Evolutionary conservation across 2,113 vertebrate genomes (phyloP).

Genomic region (Plotosus lineatus): DNA sequence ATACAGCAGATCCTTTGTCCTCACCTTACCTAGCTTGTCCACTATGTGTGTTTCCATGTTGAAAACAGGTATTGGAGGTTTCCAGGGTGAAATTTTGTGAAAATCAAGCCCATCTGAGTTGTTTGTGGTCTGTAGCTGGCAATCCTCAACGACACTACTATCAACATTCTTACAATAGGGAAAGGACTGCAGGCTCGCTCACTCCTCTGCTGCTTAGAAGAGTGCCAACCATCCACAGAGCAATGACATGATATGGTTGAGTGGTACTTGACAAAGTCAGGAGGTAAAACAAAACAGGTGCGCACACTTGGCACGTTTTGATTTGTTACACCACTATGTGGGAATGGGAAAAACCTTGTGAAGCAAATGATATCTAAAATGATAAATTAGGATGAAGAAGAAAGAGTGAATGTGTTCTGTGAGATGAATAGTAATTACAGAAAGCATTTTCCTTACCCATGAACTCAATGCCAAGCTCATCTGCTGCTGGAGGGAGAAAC

Average conservation of each 20-base stretch:
- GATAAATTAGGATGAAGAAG: neutral
- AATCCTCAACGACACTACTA: neutral
- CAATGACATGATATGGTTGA: constrained; percentile 6
- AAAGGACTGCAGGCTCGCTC: neutral
- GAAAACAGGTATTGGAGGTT: too few relatives aligned
- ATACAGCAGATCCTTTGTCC: constrained; percentile 47
- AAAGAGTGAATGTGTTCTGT: constrained; percentile 46
- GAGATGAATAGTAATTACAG: constrained; percentile 43
- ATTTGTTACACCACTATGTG: constrained; percentile 19
- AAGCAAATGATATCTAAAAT: constrained; percentile 24
- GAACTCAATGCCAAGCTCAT: constrained; percentile 78
- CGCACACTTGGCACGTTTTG: neutral
- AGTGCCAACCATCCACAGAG: constrained; percentile 21
- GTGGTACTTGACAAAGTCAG: constrained; percentile 27
- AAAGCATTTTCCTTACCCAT: constrained; percentile 72
- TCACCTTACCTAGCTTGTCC: constrained; percentile 64
- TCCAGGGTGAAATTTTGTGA: constrained; percentile 29
- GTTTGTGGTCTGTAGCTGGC: constrained; percentile 23
- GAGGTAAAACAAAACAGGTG: constrained; percentile 34
- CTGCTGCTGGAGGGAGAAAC: constrained; percentile 61
- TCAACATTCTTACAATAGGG: constrained; percentile 12
- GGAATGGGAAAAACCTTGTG: constrained; percentile 25
- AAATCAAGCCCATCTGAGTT: constrained; percentile 14
- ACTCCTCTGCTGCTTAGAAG: constrained; percentile 19
- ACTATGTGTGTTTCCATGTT: constrained; percentile 70